A percentile compares a stretch with the other conserved stretches of the same genome.
Conservation (phyloP, 2,797 vertebrate species). For the Delichon dasypus region DNA sequence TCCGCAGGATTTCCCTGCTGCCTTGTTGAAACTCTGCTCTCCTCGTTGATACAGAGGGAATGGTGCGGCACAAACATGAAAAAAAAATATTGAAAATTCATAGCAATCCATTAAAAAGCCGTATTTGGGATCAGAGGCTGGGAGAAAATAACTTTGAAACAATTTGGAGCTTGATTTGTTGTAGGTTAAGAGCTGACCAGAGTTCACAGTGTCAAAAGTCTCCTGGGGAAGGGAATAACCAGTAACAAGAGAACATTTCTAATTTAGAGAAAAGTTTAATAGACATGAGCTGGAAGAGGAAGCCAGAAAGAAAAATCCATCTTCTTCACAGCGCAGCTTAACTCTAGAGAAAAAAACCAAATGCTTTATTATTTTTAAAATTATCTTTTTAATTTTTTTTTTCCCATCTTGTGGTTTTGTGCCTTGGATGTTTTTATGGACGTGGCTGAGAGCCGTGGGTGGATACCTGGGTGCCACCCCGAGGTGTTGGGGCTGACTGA, state of each 20-base stretch:
- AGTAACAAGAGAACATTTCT: neutral
- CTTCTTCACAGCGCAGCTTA: neutral
- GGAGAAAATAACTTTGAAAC: neutral
- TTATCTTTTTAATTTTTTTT: neutral
- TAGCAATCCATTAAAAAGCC: neutral
- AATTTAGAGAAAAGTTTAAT: neutral
- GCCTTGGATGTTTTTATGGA: neutral
- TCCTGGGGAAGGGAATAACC: neutral
- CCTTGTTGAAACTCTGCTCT: neutral
- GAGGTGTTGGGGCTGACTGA: neutral
- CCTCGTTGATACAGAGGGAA: accelerated
- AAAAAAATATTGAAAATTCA: neutral
- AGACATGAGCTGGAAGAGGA: neutral
- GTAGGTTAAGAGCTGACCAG: neutral
- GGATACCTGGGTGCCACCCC: neutral
- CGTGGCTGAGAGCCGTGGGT: accelerated
- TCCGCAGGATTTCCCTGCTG: neutral
- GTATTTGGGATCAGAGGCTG: neutral
- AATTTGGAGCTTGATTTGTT: neutral
- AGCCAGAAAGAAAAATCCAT: neutral
- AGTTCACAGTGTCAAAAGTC: neutral
- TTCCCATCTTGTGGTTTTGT: neutral
- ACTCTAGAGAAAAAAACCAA: neutral
- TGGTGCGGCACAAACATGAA: neutral
- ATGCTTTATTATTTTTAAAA: neutral